Evolutionary conservation across 2,888 invertebrate species (phyloP).

Genomic region (Drosophila nr. perissopoda): DNA sequence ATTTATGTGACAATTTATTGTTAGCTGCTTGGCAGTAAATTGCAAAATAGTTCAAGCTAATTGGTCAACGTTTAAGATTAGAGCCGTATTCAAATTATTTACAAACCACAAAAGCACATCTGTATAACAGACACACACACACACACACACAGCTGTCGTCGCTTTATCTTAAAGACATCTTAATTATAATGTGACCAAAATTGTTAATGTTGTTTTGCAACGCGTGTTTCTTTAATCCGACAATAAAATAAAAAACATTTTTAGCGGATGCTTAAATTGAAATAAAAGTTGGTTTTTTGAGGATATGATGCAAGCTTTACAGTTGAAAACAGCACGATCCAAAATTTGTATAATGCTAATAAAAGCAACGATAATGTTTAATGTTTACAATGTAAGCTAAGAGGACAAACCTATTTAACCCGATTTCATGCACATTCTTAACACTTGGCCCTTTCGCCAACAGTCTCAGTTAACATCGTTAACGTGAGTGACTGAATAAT

Average conservation of each 20-base stretch:
- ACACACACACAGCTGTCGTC: slow-evolving; percentile 12
- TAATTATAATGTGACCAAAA: slow-evolving; percentile 59
- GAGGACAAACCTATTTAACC: background rate
- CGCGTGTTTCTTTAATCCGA: slow-evolving; percentile 42
- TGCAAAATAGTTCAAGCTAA: slow-evolving; percentile 36
- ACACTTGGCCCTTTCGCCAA: background rate
- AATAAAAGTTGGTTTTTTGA: slow-evolving; percentile 24
- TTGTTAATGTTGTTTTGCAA: slow-evolving; percentile 38
- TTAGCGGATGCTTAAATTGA: slow-evolving; percentile 39
- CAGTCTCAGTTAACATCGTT: background rate
- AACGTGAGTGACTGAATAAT: background rate
- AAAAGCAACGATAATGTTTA: background rate
- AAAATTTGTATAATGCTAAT: background rate
- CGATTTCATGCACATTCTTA: background rate
- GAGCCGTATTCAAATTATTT: slow-evolving; percentile 14
- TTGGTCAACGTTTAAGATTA: slow-evolving; percentile 39
- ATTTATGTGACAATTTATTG: slow-evolving; percentile 65
- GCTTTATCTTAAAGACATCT: slow-evolving; percentile 43
- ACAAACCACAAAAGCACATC: slow-evolving; percentile 13
- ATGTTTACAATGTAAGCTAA: background rate
- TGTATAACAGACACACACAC: background rate
- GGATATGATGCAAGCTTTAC: slow-evolving; percentile 47
- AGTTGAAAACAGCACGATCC: background rate
- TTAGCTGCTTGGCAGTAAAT: slow-evolving; percentile 8
- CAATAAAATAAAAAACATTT: slow-evolving; percentile 20